These are phyloP conservation scores for Dryobota labecula DNA, from an alignment of 2,888 invertebrate genomes.

Conservation along the genomic window DNA sequence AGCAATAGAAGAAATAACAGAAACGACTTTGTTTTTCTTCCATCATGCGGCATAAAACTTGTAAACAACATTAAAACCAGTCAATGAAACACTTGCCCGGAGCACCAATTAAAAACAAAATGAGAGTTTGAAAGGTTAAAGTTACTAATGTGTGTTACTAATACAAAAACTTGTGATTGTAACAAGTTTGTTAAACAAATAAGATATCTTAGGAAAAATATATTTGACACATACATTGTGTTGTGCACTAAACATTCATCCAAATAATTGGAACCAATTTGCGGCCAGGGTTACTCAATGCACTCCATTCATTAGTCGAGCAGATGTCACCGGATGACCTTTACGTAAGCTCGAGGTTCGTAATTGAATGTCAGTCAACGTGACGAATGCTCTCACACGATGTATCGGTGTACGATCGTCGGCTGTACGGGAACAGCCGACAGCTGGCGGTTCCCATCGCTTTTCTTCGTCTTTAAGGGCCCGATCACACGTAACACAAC, in stretches of 20 bases:
- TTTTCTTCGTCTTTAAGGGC: slow-evolving; percentile 37
- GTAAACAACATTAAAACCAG: slow-evolving; percentile 31
- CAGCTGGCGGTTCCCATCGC: slow-evolving; percentile 56
- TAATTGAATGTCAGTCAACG: slow-evolving; percentile 57
- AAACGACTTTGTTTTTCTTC: slow-evolving; percentile 40
- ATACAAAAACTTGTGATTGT: too few species aligned
- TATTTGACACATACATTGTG: too few species aligned
- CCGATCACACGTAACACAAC: background rate
- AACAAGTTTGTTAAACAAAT: background rate
- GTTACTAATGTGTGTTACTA: too few species aligned
- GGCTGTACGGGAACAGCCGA: background rate
- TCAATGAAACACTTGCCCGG: slow-evolving; percentile 6
- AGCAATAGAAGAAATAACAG: slow-evolving; percentile 14
- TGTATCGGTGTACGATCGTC: slow-evolving; percentile 39
- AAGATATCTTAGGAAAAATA: background rate
- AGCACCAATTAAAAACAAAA: slow-evolving; percentile 39
- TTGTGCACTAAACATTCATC: background rate
- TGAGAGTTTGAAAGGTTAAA: slow-evolving; percentile 27
- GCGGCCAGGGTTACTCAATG: slow-evolving; percentile 32
- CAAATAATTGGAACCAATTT: slow-evolving; percentile 4
- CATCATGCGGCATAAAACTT: slow-evolving; percentile 14
- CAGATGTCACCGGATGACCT: slow-evolving; percentile 32
- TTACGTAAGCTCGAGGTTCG: slow-evolving; percentile 32
- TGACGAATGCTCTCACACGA: slow-evolving; percentile 54
- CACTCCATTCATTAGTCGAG: slow-evolving; percentile 40